A percentile compares a stretch with the other conserved stretches of the same genome.
Conservation (phyloP, 2,113 vertebrate genomes). For the Isichthys henryi region DNA sequence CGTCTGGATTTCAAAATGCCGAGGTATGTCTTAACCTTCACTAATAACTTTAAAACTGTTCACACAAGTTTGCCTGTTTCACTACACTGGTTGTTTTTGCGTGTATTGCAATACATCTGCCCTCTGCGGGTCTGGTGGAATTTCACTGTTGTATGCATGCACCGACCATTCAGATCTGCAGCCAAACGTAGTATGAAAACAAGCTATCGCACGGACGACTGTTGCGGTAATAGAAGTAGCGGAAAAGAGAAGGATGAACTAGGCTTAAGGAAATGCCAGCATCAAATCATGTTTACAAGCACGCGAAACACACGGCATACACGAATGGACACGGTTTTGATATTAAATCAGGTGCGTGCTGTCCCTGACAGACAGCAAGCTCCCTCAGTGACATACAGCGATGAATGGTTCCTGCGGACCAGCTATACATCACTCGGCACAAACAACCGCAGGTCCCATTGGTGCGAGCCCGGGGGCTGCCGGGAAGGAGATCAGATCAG, state of each 20-base stretch:
- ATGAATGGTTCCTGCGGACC: neutral
- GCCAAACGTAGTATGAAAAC: too few relatives aligned
- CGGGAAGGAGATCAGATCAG: neutral
- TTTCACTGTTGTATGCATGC: too few relatives aligned
- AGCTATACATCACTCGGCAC: neutral
- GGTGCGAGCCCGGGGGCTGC: neutral
- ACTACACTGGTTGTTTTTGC: too few relatives aligned
- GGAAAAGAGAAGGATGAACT: neutral
- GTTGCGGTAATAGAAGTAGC: too few relatives aligned
- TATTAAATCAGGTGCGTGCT: neutral
- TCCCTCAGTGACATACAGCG: neutral
- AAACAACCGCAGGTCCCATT: neutral
- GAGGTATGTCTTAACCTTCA: too few relatives aligned
- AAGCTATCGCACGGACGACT: too few relatives aligned
- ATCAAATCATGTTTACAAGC: neutral
- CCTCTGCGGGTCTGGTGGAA: too few relatives aligned
- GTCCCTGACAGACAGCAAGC: neutral
- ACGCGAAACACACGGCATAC: neutral
- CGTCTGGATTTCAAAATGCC: too few relatives aligned
- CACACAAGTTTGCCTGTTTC: too few relatives aligned
- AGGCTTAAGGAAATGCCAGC: neutral
- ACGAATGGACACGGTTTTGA: neutral
- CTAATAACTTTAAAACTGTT: too few relatives aligned
- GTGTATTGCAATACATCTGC: too few relatives aligned
- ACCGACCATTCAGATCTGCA: too few relatives aligned